These are phyloP conservation scores for Neogale vison DNA, from an alignment of 2,113 vertebrate species.

Conservation along the genomic window DNA sequence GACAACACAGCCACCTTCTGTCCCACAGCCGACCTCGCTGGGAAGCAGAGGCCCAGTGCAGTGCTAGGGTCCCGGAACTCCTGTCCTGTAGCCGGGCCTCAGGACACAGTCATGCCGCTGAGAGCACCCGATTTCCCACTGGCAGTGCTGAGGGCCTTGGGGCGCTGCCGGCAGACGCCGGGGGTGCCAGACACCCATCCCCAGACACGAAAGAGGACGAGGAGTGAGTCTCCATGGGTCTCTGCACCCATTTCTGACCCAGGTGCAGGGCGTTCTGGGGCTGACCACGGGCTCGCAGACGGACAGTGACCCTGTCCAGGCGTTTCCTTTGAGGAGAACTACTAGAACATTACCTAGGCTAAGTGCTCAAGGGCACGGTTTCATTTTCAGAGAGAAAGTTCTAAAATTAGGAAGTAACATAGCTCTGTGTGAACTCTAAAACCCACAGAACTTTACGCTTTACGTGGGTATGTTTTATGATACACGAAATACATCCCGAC, in stretches of 20 bases:
- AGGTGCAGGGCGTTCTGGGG: too few relatives aligned
- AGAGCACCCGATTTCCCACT: neutral
- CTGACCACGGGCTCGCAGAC: accelerated
- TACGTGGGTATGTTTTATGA: neutral
- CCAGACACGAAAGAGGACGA: neutral
- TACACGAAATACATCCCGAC: neutral
- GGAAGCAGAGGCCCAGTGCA: neutral
- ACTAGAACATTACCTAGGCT: neutral
- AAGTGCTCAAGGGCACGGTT: neutral
- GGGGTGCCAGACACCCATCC: neutral
- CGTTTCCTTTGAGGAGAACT: accelerated
- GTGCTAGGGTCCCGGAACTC: neutral
- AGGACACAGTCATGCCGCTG: too few relatives aligned
- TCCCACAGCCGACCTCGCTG: accelerated
- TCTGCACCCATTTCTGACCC: neutral
- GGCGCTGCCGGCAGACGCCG: neutral
- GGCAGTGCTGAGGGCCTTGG: neutral
- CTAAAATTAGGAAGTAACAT: neutral
- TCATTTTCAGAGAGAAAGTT: neutral
- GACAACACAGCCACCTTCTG: neutral
- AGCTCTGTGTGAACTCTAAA: neutral
- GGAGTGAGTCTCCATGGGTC: too few relatives aligned
- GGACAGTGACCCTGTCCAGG: neutral
- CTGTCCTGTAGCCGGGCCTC: neutral
- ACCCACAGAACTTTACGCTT: neutral